These are phyloP conservation scores for Ranitomeya variabilis DNA, from an alignment of 2,113 vertebrate genomes.

Conservation along the genomic window DNA sequence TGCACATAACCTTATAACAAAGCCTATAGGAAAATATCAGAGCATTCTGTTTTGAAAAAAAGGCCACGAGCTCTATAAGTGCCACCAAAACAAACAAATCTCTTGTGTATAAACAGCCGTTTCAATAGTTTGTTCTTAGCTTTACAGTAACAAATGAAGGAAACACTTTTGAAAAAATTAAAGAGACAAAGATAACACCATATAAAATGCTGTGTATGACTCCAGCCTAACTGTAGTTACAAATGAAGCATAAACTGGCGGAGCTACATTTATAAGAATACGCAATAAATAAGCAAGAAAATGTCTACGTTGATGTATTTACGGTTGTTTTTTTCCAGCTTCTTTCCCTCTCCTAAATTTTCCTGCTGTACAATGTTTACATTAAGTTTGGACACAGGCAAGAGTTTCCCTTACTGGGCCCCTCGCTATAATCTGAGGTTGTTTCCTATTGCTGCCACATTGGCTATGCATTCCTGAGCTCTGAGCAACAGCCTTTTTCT, in stretches of 20 bases:
- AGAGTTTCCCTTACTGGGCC: constrained; percentile 53
- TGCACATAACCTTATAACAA: no score
- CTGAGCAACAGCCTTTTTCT: constrained; percentile 69
- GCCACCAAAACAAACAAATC: no score
- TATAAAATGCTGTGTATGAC: neutral
- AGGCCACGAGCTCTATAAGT: no score
- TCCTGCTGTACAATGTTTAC: constrained; percentile 55
- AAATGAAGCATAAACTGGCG: neutral
- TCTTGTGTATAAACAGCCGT: no score
- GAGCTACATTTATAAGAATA: constrained; percentile 3
- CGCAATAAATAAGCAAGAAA: neutral
- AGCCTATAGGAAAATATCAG: no score
- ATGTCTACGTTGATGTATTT: constrained; percentile 29
- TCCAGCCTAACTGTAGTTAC: neutral
- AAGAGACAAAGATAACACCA: no score
- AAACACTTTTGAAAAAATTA: no score
- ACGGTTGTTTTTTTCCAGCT: constrained; percentile 33
- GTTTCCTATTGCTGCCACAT: constrained; percentile 63
- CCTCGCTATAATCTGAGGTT: constrained; percentile 59
- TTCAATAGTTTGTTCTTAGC: no score
- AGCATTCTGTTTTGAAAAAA: no score
- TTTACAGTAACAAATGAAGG: no score
- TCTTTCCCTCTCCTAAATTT: constrained; percentile 19
- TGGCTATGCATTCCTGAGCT: constrained; percentile 70
- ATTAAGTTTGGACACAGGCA: constrained; percentile 60